phyloP scores from a whole-genome alignment of 1,140 invertebrate genomes.

The Paramacrobiotus metropolitanus region DNA sequence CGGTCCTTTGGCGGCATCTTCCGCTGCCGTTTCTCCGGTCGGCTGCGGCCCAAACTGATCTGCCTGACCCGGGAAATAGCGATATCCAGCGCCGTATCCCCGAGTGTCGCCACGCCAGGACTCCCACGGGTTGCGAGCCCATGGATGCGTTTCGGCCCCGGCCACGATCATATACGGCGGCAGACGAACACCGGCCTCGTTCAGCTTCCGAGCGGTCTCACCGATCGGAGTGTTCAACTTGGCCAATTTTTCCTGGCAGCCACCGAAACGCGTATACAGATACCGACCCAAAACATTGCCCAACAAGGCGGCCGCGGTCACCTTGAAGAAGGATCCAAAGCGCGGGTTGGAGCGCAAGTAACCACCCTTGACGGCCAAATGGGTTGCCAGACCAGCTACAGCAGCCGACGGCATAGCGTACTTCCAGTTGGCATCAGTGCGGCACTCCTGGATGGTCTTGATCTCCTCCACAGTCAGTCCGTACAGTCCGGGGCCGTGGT shows the following conservation, averaged over 20 bases:
- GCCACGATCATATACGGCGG: conserved; percentile 2
- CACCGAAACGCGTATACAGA: neutral
- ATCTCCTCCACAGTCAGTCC: neutral
- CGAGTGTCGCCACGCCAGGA: neutral
- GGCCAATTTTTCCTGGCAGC: neutral
- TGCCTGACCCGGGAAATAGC: too few relatives aligned
- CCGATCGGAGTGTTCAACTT: neutral
- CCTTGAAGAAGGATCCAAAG: neutral
- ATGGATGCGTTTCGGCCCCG: neutral
- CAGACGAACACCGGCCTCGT: neutral
- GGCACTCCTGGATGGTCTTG: neutral
- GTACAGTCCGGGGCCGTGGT: neutral
- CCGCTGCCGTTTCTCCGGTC: too few relatives aligned
- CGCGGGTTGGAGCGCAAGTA: neutral
- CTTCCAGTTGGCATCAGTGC: neutral
- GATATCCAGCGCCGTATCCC: neutral
- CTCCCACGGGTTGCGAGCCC: neutral
- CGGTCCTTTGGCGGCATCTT: too few relatives aligned
- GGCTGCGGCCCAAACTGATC: too few relatives aligned
- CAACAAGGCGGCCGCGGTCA: neutral
- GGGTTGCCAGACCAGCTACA: neutral
- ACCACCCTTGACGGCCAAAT: neutral
- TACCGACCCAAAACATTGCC: neutral
- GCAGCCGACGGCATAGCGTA: neutral
- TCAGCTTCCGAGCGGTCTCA: neutral